These are phyloP conservation scores for Ceratotherium simum DNA, from an alignment of 2,113 vertebrate species.

Conservation along the genomic window DNA sequence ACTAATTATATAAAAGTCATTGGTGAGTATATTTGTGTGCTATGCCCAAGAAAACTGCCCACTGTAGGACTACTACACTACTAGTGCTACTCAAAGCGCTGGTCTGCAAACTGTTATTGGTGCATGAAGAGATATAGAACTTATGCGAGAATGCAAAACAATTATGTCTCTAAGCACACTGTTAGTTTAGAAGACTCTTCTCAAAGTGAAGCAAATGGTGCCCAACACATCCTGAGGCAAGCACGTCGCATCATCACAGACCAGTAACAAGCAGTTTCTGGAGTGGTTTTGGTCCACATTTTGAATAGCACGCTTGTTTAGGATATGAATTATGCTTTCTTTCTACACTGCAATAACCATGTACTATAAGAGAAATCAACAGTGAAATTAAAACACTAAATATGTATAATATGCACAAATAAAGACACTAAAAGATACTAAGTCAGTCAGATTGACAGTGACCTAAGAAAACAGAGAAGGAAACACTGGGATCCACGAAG, in stretches of 20 bases:
- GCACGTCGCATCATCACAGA: background rate
- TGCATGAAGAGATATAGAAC: background rate
- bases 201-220: background rate
- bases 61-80: background rate
- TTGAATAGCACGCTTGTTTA: background rate
- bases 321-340: background rate
- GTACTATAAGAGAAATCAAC: background rate
- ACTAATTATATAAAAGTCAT: background rate
- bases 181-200: background rate
- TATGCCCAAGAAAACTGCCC: background rate
- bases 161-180: background rate
- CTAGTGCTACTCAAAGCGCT: background rate
- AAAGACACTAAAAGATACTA: background rate
- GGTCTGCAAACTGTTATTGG: background rate
- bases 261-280: background rate
- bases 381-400: background rate
- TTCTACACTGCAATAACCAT: background rate
- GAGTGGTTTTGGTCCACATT: background rate
- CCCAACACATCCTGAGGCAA: background rate
- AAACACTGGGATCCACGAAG: background rate
- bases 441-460: background rate
- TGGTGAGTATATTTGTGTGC: background rate
- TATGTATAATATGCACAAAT: background rate
- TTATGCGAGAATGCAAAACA: background rate
- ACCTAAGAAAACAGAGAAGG: background rate